Percentiles rank a stretch among this genome's conserved stretches.
Conservation (phyloP, 2,797 vertebrate species). For the Pempheris klunzingeri region DNA sequence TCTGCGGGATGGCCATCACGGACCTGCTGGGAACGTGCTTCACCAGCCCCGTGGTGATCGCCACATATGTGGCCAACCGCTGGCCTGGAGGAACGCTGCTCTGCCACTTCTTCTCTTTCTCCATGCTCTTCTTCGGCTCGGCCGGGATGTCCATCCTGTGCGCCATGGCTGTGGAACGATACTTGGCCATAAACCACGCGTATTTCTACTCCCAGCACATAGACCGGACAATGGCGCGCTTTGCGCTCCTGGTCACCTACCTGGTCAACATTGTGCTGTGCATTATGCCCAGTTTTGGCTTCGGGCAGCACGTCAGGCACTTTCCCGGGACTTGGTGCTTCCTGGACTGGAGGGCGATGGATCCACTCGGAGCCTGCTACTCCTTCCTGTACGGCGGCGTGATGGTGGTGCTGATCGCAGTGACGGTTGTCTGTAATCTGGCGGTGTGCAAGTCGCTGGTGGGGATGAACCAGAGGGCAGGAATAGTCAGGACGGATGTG, state of each 20-base stretch:
- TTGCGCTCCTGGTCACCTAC: slow-evolving; percentile 81
- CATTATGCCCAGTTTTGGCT: slow-evolving; percentile 87
- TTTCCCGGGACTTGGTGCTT: slow-evolving; percentile 89
- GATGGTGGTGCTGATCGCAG: slow-evolving; percentile 84
- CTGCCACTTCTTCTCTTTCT: slow-evolving; percentile 90
- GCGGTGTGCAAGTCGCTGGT: slow-evolving; percentile 87
- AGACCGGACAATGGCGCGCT: slow-evolving; percentile 83
- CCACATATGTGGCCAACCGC: slow-evolving; percentile 81
- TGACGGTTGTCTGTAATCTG: slow-evolving; percentile 85
- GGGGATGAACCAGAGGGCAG: slow-evolving; percentile 85
- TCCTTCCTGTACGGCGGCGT: slow-evolving; percentile 87
- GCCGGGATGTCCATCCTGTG: slow-evolving; percentile 88
- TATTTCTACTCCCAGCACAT: slow-evolving; percentile 88
- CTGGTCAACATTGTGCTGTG: slow-evolving; percentile 83
- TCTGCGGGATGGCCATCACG: slow-evolving; percentile 89
- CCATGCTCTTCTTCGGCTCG: slow-evolving; percentile 89
- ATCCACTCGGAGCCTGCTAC: slow-evolving; percentile 81
- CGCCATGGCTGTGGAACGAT: slow-evolving; percentile 88
- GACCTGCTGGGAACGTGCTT: slow-evolving; percentile 88
- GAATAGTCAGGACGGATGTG: slow-evolving; percentile 78
- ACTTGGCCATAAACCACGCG: slow-evolving; percentile 88
- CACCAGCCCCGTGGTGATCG: slow-evolving; percentile 89
- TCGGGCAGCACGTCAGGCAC: slow-evolving; percentile 84
- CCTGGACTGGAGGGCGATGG: slow-evolving; percentile 85
- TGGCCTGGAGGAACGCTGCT: slow-evolving; percentile 86